Evolutionary conservation across 1,140 invertebrate genomes (phyloP).

Genomic region (Leptinotarsa undecemlineata): DNA sequence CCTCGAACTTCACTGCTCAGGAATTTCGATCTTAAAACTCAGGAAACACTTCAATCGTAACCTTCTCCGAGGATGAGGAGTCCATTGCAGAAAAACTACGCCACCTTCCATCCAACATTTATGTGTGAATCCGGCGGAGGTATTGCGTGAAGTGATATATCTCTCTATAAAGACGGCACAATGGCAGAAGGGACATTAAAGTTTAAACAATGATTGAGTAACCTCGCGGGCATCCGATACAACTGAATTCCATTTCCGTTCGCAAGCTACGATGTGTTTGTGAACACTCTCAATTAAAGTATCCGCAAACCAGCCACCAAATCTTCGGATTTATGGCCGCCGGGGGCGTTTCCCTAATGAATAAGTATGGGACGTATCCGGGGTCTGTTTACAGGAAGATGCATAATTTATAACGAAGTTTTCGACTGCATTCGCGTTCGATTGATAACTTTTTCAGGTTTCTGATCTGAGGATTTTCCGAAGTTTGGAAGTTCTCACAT

Average conservation of each 20-base stretch:
- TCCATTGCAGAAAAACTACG: too few relatives aligned
- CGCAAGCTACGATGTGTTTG: conserved; percentile 6
- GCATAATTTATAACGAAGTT: background rate
- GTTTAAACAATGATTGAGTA: conserved; percentile 40
- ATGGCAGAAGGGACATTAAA: conserved; percentile 21
- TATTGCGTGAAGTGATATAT: background rate
- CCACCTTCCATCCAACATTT: too few relatives aligned
- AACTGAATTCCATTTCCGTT: conserved; percentile 37
- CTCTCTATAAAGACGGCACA: background rate
- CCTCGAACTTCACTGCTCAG: too few relatives aligned
- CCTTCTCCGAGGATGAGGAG: too few relatives aligned
- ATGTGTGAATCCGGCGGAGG: too few relatives aligned
- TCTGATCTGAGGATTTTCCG: too few relatives aligned
- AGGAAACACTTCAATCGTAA: too few relatives aligned
- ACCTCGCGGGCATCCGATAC: conserved; percentile 35
- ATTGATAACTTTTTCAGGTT: too few relatives aligned
- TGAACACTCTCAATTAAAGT: conserved; percentile 33
- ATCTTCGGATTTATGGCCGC: conserved; percentile 19
- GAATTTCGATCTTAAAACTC: too few relatives aligned
- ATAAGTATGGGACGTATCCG: background rate
- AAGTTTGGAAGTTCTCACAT: too few relatives aligned
- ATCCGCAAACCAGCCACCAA: conserved; percentile 8
- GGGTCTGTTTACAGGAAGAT: background rate
- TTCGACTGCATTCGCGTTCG: too few relatives aligned
- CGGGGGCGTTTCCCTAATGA: background rate